Percentiles rank a stretch among this genome's conserved stretches.
Conservation (phyloP, 2,113 vertebrate genomes). For the Pygoscelis antarcticus region DNA sequence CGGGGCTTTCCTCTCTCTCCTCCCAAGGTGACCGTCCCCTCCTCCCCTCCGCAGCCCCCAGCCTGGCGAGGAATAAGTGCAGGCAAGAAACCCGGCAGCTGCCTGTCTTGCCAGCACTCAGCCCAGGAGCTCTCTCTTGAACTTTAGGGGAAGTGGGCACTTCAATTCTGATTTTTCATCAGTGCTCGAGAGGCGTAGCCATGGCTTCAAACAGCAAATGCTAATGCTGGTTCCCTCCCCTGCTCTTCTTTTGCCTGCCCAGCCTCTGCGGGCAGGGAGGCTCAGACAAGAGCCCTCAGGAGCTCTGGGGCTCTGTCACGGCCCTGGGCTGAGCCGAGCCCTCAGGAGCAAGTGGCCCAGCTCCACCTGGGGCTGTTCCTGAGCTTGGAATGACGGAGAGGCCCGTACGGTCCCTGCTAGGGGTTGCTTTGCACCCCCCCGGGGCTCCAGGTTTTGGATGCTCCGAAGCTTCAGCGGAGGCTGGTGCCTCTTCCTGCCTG, state of each 20-base stretch:
- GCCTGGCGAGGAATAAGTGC: background rate
- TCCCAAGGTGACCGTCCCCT: background rate
- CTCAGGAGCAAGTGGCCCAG: background rate
- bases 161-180: background rate
- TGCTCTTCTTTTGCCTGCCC: background rate
- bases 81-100: background rate
- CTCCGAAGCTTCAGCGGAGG: background rate
- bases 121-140: background rate
- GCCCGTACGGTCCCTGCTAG: fast-evolving
- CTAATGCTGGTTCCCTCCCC: background rate
- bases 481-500: background rate
- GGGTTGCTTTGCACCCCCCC: background rate
- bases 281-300: background rate
- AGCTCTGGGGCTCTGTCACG: background rate
- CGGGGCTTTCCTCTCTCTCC: background rate
- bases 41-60: background rate
- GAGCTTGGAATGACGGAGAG: background rate
- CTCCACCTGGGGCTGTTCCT: background rate
- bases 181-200: background rate
- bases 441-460: background rate
- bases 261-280: background rate
- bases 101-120: background rate
- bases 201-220: background rate
- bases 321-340: background rate
- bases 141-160: background rate